A percentile compares a stretch with the other conserved stretches of the same genome.
Evolutionary conservation across 1,140 invertebrate genomes (phyloP).

Genomic region (Drosophila mayri): DNA sequence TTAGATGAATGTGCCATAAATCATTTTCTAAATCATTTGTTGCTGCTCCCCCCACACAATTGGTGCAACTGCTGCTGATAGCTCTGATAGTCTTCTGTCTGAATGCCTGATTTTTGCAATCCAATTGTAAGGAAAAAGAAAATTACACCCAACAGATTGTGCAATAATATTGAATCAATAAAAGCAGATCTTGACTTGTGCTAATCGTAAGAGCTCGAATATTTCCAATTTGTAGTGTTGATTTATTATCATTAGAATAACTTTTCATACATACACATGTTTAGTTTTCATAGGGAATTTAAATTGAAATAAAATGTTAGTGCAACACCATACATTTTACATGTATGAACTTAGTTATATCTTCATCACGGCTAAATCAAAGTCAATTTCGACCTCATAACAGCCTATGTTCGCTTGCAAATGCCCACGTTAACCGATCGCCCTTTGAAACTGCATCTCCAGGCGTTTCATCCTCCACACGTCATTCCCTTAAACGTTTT

Average conservation of each 20-base stretch:
- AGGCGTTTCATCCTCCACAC: not conserved
- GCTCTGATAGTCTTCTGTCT: conserved; percentile 12
- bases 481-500: conserved; percentile 29
- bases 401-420: not conserved
- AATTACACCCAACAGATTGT: conserved; percentile 6
- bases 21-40: conserved; percentile 82
- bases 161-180: not conserved
- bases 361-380: not conserved
- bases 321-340: not conserved
- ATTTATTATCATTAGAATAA: too few species aligned
- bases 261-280: not conserved
- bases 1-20: conserved; percentile 82
- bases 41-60: conserved; percentile 42
- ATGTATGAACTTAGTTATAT: too few species aligned
- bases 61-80: conserved; percentile 54
- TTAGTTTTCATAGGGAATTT: too few species aligned
- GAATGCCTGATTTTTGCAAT: conserved; percentile 47
- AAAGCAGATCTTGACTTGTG: not conserved
- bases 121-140: conserved; percentile 15
- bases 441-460: conserved; percentile 2
- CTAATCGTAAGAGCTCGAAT: not conserved
- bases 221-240: not conserved
- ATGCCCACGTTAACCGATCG: not conserved
- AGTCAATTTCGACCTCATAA: not conserved
- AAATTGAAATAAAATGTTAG: not conserved